phyloP scores from a whole-genome alignment of 2,113 vertebrate species.

The Gnathonemus longibarbis region DNA sequence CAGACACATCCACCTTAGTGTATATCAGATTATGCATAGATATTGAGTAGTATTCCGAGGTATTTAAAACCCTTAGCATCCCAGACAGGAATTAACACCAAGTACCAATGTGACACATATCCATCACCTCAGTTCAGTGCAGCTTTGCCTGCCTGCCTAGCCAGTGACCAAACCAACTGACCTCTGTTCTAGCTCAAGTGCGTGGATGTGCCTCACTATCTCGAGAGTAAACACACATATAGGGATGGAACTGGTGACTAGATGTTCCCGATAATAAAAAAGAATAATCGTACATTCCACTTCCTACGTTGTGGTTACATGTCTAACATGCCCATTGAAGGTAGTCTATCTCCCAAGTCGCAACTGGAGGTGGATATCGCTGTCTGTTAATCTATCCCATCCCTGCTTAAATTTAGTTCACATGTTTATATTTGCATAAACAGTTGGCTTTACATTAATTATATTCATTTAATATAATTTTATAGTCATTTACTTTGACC shows the following conservation, averaged over 20 bases:
- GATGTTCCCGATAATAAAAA: not conserved
- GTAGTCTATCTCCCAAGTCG: not conserved
- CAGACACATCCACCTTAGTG: constrained; percentile 30
- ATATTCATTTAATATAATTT: constrained; percentile 46
- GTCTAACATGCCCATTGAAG: not conserved
- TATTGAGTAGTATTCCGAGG: constrained; percentile 57
- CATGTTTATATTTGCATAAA: constrained; percentile 49
- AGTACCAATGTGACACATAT: not conserved
- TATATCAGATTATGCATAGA: constrained; percentile 59
- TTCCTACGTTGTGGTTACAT: not conserved
- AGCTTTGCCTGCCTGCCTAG: not conserved
- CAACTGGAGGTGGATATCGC: not conserved
- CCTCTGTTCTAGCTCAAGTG: not conserved
- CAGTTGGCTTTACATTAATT: constrained; percentile 53
- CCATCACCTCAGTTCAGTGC: not conserved
- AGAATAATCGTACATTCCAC: not conserved
- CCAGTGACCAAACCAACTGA: not conserved
- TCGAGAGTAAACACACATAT: not conserved
- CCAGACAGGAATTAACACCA: not conserved
- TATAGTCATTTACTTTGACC: constrained; percentile 46
- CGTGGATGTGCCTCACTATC: not conserved
- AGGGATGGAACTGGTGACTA: not conserved
- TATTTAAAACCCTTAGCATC: constrained; percentile 39
- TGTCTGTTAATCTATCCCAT: not conserved
- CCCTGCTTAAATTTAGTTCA: not conserved